Conservation (phyloP, 2,888 invertebrate species). For the Desoria tigrina region DNA sequence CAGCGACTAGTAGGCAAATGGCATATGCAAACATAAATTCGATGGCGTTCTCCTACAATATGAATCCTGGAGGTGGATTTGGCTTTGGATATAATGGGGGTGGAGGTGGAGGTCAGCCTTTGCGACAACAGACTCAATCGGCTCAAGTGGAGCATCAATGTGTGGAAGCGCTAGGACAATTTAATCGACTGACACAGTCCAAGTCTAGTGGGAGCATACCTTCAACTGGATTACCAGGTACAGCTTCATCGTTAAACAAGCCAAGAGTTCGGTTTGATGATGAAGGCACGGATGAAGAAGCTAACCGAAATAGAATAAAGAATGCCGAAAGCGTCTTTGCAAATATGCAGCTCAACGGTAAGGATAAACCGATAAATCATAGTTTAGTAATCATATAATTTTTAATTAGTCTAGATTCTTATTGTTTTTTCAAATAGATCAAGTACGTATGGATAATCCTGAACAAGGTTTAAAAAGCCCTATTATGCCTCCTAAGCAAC, state of each 20-base stretch:
- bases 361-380: too few relatives aligned
- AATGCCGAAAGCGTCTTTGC: slow-evolving; percentile 67
- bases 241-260: slow-evolving; percentile 18
- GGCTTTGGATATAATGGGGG: background rate
- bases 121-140: slow-evolving; percentile 7
- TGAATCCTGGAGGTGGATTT: background rate
- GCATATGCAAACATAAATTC: slow-evolving; percentile 4
- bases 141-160: background rate
- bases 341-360: slow-evolving; percentile 31
- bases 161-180: slow-evolving; percentile 22
- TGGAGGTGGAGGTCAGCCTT: background rate
- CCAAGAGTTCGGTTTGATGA: slow-evolving; percentile 46
- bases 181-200: slow-evolving; percentile 64
- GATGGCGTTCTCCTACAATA: slow-evolving; percentile 10
- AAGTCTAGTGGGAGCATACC: slow-evolving; percentile 71
- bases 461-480: slow-evolving; percentile 5
- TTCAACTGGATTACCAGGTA: slow-evolving; percentile 23
- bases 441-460: background rate
- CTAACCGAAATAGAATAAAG: slow-evolving; percentile 64
- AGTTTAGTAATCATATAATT: too few relatives aligned
- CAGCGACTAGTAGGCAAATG: slow-evolving; percentile 2
- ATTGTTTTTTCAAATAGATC: too few relatives aligned
- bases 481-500: background rate
- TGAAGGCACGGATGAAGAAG: slow-evolving; percentile 30
- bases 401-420: too few relatives aligned